These are phyloP conservation scores for Hystrix cristata DNA, from an alignment of 2,113 vertebrate species.

Conservation along the genomic window DNA sequence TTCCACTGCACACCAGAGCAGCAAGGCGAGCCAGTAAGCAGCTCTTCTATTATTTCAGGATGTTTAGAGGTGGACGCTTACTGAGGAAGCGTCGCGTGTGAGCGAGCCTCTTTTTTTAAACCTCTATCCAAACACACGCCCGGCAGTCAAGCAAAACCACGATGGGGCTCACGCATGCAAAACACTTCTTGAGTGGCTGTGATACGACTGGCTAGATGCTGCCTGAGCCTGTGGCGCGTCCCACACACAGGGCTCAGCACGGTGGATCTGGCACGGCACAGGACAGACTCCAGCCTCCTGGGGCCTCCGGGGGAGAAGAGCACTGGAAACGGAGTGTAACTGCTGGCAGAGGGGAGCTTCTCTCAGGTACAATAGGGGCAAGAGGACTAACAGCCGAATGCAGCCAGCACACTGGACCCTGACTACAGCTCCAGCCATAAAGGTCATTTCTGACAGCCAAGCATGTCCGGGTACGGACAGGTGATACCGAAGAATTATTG, in stretches of 20 bases:
- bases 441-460: conserved; percentile 42
- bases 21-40: not conserved
- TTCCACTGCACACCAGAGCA: conserved; percentile 18
- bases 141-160: not conserved
- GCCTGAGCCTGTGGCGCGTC: not conserved
- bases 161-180: conserved; percentile 40
- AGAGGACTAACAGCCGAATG: not conserved
- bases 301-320: not conserved
- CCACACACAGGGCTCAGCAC: not conserved
- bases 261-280: not conserved
- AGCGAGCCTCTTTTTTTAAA: conserved; percentile 41
- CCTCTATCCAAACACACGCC: conserved; percentile 54
- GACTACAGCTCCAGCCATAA: not conserved
- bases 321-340: not conserved
- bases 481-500: not conserved
- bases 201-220: not conserved
- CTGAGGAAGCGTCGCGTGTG: not conserved
- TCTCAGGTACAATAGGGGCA: not conserved
- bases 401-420: not conserved
- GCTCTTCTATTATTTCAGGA: conserved; percentile 63
- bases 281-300: not conserved
- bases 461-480: not conserved
- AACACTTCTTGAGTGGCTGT: not conserved
- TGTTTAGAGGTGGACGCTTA: conserved; percentile 53
- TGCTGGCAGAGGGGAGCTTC: not conserved